Evolutionary conservation across 2,797 vertebrate species (phyloP), one percentile per base, ranked within the genome.

Genomic region (Argyrosomus regius): DNA sequence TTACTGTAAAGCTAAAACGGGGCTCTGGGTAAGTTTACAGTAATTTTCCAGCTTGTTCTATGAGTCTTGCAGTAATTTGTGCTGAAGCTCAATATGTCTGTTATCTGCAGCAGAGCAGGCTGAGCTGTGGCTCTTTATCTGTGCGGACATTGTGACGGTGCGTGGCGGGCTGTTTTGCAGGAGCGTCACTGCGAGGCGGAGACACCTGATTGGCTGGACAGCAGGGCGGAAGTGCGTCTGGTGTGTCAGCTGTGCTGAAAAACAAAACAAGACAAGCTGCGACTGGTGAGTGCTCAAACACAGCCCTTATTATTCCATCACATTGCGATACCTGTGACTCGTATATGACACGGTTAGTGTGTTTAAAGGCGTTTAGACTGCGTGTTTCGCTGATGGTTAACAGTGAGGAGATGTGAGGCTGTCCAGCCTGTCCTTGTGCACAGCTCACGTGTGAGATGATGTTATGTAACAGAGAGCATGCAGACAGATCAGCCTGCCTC

Each of bases 241-340:
- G 20, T 49, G 83, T 87, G 79, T 86, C 93, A 94, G 89, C 93
- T 92, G 93, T 88, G 89, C 88, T 72, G 89, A 93, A 95, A 95
- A 94, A 92, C 94, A 95, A 64, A 95, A 95, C 93, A 95, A 94
- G 91, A 87, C 85, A 78, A 85, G 89, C 92, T 81, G 88, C 93
- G 90, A 90, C 85, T 91, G 95, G 95, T 96, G 95, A 96, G 95
- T 95, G 89, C 56, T 66, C 39, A 72, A 48, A 68, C 81, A 70
- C 80, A 45, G 41, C 3, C n/a, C 1, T 35, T 60, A 0, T 43
- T 26, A 1, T 84, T 60, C 39, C 18, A 18, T 28, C 10, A 13
- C 26, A 24, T 49, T 12, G 20, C 0, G 3, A 20, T 58, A 16
- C 22, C 14, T 4, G 17, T 1, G 45, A 16, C 0, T 24, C 18